Base-by-base conservation (phyloP, 2,888 invertebrate species). In the Thecocarcelia acutangulata region DNA sequence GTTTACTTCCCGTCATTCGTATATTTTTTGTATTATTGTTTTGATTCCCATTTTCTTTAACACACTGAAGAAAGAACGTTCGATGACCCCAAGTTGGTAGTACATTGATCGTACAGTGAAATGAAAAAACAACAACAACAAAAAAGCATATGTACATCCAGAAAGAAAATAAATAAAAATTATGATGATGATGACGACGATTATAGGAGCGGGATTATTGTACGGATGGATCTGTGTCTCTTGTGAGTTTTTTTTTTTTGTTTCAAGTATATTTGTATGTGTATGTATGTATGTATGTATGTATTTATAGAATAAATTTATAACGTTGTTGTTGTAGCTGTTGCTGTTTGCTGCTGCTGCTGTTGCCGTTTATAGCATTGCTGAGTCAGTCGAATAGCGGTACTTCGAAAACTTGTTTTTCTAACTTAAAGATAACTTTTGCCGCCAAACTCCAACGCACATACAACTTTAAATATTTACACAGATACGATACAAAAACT, bases 21-120 rank as follows among this genome's bases (percentile, higher is more conserved):
- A 77, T 46, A 80, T 85, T 87, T 88, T 88, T 87, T 84, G 84
- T 87, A 86, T 78, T 78, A 87, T 87, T 87, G 88, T 89, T 89
- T 89, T 89, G 88, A 89, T 89, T 88, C 88, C 87, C 86, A 86
- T 87, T 86, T 89, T 89, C 89, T 88, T 87, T 81, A 81, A 79
- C 85, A 84, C 85, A 85, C 86, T 87, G 83, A 82, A 73, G 84
- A 82, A 88, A 89, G 88, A 89, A 89, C 88, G 88, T 89, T 88
- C 88, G 88, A 87, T 89, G 88, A 89, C 88, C 88, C 88, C 86
- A 84, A 74, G 81, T 72, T 84, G 79, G 72, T 83, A 76, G 76
- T 63, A 83, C 84, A 75, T 59, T 78, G 82, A 80, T 82, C 82
- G 82, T 82, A 66, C 64, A 70, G 73, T 69, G 66, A 61, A 75